phyloP scores from a whole-genome alignment of 1,140 invertebrate species.

The Bombus superbus region DNA sequence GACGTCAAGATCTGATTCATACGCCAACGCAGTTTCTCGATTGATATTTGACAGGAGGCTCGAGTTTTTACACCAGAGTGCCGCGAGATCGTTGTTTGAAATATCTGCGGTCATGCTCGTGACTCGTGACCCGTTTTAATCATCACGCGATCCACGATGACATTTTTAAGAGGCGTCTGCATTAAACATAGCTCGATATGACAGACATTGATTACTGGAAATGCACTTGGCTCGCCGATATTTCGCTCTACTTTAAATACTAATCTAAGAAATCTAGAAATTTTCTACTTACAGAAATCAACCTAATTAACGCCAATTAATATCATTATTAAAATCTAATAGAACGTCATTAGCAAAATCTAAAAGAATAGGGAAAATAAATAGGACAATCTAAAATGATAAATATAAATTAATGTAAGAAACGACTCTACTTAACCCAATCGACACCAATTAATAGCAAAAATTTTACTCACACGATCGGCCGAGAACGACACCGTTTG shows the following conservation, averaged over 20 bases:
- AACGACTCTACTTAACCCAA: too few relatives aligned
- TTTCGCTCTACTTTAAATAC: neutral
- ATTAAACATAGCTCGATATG: neutral
- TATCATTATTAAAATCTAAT: too few relatives aligned
- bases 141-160: conserved; percentile 18
- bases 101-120: neutral
- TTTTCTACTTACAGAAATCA: neutral
- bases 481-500: conserved; percentile 86
- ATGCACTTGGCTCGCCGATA: neutral
- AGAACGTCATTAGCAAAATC: too few relatives aligned
- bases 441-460: neutral
- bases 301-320: too few relatives aligned
- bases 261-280: neutral
- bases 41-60: conserved; percentile 29
- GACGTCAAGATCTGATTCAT: conserved; percentile 7
- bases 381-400: too few relatives aligned
- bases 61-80: neutral
- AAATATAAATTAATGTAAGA: too few relatives aligned
- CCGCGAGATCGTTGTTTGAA: neutral
- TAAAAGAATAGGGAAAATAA: too few relatives aligned
- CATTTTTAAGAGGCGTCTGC: conserved; percentile 11
- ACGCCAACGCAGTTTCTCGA: conserved; percentile 9
- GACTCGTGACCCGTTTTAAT: conserved; percentile 12
- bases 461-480: conserved; percentile 81
- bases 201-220: neutral